phyloP scores from a whole-genome alignment of 2,888 invertebrate species.

The Drosophila suboccidentalis region DNA sequence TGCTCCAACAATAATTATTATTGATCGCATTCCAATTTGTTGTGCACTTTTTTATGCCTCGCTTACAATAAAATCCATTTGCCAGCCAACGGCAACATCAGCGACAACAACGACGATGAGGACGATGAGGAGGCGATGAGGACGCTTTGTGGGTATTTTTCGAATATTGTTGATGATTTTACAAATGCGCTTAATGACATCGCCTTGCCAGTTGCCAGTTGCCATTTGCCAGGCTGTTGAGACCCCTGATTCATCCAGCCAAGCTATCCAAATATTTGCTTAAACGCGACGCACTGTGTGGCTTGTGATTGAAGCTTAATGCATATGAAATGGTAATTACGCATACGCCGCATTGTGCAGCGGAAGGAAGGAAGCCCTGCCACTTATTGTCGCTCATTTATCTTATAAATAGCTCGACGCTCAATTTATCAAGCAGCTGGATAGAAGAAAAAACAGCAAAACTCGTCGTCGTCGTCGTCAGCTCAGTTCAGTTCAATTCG shows the following conservation, averaged over 20 bases:
- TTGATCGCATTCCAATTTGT: constrained; percentile 81
- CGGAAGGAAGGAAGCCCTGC: constrained; percentile 62
- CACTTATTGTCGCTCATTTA: constrained; percentile 79
- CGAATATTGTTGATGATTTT: constrained; percentile 73
- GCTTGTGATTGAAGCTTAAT: constrained; percentile 73
- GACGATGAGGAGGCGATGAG: not conserved
- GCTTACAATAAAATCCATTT: constrained; percentile 69
- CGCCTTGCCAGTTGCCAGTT: constrained; percentile 37
- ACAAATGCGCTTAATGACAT: constrained; percentile 80
- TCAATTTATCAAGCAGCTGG: constrained; percentile 71
- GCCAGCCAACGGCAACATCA: constrained; percentile 31
- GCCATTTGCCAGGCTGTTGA: constrained; percentile 28
- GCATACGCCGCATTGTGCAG: constrained; percentile 75
- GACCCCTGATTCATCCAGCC: constrained; percentile 12
- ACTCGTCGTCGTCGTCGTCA: constrained; percentile 12
- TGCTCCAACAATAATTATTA: constrained; percentile 80
- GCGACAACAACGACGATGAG: constrained; percentile 14
- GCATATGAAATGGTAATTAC: constrained; percentile 81
- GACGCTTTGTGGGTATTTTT: constrained; percentile 37
- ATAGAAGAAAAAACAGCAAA: constrained; percentile 29
- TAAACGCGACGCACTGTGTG: constrained; percentile 41
- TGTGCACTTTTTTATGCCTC: constrained; percentile 64
- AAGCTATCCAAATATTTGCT: constrained; percentile 55
- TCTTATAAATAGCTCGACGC: constrained; percentile 70
- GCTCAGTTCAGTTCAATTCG: constrained; percentile 40